Evolutionary conservation across 2,888 invertebrate species (phyloP).

Genomic region (Drosophila atripex): DNA sequence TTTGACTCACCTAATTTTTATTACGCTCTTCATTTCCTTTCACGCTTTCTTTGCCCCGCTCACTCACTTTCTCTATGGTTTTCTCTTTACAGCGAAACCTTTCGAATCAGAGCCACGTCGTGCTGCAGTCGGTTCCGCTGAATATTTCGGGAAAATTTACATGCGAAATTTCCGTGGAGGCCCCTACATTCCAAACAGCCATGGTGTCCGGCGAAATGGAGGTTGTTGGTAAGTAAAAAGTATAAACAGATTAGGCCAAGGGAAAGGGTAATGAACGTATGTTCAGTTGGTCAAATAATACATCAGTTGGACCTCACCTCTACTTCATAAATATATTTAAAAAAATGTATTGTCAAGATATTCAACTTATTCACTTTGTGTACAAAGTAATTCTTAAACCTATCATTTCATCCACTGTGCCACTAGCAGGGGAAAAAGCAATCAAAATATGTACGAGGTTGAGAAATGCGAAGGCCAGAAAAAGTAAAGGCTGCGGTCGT

Average conservation of each 20-base stretch:
- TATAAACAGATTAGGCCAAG: neutral
- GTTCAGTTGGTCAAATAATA: no score
- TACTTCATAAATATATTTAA: no score
- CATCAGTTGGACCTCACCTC: no score
- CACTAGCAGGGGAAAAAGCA: constrained; percentile 16
- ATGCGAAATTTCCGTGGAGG: constrained; percentile 84
- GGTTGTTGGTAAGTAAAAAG: constrained; percentile 82
- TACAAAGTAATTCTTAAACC: neutral
- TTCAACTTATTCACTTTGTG: neutral
- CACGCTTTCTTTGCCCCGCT: constrained; percentile 26
- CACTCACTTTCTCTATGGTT: constrained; percentile 17
- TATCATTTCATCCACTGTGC: neutral
- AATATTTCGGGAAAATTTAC: constrained; percentile 84
- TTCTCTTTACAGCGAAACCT: constrained; percentile 79
- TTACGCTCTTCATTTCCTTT: constrained; percentile 47
- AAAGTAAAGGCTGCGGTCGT: constrained; percentile 45
- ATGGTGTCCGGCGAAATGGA: constrained; percentile 84
- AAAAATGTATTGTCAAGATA: neutral
- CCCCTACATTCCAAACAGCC: constrained; percentile 83
- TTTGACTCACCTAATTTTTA: constrained; percentile 69
- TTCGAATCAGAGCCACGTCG: constrained; percentile 84
- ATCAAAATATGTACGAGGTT: constrained; percentile 12
- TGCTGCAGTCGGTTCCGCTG: constrained; percentile 83
- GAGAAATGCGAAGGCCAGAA: constrained; percentile 19
- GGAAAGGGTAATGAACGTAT: neutral